A percentile compares a stretch with the other conserved stretches of the same genome.
phyloP scores from a whole-genome alignment of 2,113 vertebrate species.

The Trematocara variabile region DNA sequence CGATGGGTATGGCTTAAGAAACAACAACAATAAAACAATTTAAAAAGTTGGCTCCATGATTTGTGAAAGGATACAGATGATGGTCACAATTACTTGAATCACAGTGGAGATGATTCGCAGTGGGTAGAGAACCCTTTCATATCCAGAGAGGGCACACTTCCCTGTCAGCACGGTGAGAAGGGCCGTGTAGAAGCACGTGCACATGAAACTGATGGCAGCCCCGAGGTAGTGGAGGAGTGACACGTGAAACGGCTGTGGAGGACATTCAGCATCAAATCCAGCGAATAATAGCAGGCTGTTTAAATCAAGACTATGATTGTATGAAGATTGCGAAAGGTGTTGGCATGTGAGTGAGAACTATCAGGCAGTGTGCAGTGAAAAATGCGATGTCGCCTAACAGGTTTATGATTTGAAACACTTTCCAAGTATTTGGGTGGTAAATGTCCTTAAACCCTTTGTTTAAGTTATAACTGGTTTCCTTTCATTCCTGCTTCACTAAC shows the following conservation, averaged over 20 bases:
- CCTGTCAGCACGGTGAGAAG: conserved; percentile 68
- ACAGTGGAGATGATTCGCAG: conserved; percentile 44
- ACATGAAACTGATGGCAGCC: conserved; percentile 71
- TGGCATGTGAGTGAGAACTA: too few relatives aligned
- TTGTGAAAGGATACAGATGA: conserved; percentile 74
- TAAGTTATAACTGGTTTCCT: not conserved
- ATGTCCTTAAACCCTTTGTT: not conserved
- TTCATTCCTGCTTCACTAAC: not conserved
- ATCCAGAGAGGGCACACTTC: conserved; percentile 63
- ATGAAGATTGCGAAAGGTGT: not conserved
- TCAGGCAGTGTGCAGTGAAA: not conserved
- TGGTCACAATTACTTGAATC: conserved; percentile 60
- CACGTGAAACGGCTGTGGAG: conserved; percentile 57
- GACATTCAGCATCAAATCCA: not conserved
- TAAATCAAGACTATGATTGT: not conserved
- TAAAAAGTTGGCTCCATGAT: not conserved
- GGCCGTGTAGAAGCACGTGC: conserved; percentile 68
- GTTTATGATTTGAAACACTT: not conserved
- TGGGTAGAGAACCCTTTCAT: conserved; percentile 66
- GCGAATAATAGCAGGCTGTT: not conserved
- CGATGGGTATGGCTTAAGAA: not conserved
- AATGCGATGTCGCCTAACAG: not conserved
- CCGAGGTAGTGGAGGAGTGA: conserved; percentile 68
- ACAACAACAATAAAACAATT: not conserved
- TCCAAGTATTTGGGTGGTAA: not conserved